phyloP scores from a whole-genome alignment of 2,797 vertebrate genomes.

The Artibeus lituratus region DNA sequence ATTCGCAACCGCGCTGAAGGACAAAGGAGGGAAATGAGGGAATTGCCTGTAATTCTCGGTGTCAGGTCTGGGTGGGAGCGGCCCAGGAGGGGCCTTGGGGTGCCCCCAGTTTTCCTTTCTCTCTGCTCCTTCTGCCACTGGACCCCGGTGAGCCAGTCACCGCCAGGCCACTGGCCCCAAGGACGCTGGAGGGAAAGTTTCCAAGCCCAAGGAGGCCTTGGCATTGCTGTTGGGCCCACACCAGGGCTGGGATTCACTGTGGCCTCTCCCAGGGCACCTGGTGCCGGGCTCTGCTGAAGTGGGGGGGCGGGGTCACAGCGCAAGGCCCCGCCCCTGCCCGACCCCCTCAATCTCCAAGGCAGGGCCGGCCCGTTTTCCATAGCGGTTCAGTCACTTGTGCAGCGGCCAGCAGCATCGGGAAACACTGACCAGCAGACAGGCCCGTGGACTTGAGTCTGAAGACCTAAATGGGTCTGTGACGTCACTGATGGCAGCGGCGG shows the following conservation, averaged over 20 bases:
- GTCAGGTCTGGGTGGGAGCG: slow-evolving; percentile 3
- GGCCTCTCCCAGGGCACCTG: neutral
- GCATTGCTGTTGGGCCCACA: neutral
- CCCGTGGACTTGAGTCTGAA: neutral
- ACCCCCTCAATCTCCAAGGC: neutral
- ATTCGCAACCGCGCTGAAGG: neutral
- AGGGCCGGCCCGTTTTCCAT: neutral
- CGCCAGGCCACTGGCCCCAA: neutral
- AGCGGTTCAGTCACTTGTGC: neutral
- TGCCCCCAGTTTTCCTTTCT: neutral
- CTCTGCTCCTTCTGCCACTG: neutral
- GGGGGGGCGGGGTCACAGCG: neutral
- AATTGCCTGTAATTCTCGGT: slow-evolving; percentile 53
- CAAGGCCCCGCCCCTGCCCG: neutral
- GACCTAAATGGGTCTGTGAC: neutral
- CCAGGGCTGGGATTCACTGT: neutral
- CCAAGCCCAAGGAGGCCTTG: neutral
- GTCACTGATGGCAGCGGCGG: neutral
- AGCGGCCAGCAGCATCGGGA: neutral
- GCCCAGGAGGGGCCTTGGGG: neutral
- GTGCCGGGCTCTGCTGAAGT: neutral
- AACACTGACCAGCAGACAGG: neutral
- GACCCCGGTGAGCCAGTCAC: neutral
- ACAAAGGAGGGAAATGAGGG: slow-evolving; percentile 33
- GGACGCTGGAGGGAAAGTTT: neutral